Evolutionary conservation across 2,888 invertebrate genomes (phyloP).

Genomic region (Lepidonotus clava): DNA sequence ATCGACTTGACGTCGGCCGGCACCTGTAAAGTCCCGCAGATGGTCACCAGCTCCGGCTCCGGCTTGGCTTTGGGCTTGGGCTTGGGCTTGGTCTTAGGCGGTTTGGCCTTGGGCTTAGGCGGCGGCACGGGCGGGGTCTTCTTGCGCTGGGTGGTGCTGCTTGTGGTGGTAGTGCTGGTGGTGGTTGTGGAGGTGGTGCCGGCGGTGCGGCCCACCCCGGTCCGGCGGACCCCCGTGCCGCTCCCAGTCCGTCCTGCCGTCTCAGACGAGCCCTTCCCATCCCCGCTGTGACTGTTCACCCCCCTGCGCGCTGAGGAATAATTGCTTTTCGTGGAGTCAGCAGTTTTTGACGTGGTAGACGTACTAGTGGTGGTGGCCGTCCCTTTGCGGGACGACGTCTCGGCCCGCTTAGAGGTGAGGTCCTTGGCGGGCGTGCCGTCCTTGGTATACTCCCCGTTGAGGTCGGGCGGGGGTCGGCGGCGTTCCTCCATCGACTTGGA

Average conservation of each 20-base stretch:
- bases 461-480: slow-evolving; percentile 10
- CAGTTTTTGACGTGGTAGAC: background rate
- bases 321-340: background rate
- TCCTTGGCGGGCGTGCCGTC: slow-evolving; percentile 50
- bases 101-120: background rate
- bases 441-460: slow-evolving; percentile 38
- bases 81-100: slow-evolving; percentile 35
- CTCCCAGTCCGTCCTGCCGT: slow-evolving; percentile 1
- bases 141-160: background rate
- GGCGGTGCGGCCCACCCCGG: background rate
- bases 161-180: background rate
- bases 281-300: background rate
- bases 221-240: slow-evolving; percentile 17
- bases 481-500: slow-evolving; percentile 37
- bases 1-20: slow-evolving; percentile 78
- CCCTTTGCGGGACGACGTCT: background rate
- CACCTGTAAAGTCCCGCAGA: slow-evolving; percentile 75
- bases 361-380: background rate
- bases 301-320: background rate
- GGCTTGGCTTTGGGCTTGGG: slow-evolving; percentile 52
- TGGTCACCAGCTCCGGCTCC: slow-evolving; percentile 67
- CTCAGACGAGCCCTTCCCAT: background rate
- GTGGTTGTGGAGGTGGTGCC: background rate
- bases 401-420: slow-evolving; percentile 46
- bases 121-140: background rate